Evolutionary conservation across 2,113 vertebrate genomes (phyloP).

Genomic region (Artemisiospiza belli): DNA sequence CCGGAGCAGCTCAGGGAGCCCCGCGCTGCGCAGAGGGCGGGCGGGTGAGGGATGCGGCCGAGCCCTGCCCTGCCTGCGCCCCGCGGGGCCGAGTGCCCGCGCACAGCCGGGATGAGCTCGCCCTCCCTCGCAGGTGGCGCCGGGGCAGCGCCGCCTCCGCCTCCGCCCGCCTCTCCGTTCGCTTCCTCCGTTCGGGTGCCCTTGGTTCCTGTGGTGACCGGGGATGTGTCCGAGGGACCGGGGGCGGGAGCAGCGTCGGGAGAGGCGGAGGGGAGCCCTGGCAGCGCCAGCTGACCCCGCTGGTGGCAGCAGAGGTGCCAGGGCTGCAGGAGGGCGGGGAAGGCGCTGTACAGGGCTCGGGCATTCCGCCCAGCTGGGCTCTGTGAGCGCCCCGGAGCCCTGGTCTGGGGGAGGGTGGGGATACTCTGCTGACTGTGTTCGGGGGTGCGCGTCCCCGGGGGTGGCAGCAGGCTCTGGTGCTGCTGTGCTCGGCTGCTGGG

Average conservation of each 20-base stretch:
- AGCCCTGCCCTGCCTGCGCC: not conserved
- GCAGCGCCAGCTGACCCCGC: not conserved
- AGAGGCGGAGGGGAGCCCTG: not conserved
- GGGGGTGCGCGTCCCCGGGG: not conserved
- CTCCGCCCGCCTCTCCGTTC: not conserved
- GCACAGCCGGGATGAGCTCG: not conserved
- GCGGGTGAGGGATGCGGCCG: not conserved
- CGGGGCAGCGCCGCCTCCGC: too few species aligned
- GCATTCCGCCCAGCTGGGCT: not conserved
- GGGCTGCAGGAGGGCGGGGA: not conserved
- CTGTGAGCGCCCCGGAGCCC: not conserved
- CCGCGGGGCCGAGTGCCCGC: fast-evolving
- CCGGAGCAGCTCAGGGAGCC: not conserved
- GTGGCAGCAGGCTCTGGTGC: not conserved
- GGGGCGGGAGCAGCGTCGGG: slow-evolving; percentile 2
- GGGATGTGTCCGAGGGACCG: slow-evolving; percentile 55
- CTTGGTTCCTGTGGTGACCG: slow-evolving; percentile 79
- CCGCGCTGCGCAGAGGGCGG: not conserved
- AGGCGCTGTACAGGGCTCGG: not conserved
- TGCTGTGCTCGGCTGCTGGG: not conserved
- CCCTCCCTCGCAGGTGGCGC: too few species aligned
- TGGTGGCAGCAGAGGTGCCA: not conserved
- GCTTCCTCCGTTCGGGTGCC: slow-evolving; percentile 56
- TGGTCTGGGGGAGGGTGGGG: not conserved
- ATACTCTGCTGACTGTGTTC: not conserved